These are phyloP conservation scores for Galaxea fascicularis DNA, from an alignment of 92 coral and sea anemone genomes.

Conservation along the genomic window DNA sequence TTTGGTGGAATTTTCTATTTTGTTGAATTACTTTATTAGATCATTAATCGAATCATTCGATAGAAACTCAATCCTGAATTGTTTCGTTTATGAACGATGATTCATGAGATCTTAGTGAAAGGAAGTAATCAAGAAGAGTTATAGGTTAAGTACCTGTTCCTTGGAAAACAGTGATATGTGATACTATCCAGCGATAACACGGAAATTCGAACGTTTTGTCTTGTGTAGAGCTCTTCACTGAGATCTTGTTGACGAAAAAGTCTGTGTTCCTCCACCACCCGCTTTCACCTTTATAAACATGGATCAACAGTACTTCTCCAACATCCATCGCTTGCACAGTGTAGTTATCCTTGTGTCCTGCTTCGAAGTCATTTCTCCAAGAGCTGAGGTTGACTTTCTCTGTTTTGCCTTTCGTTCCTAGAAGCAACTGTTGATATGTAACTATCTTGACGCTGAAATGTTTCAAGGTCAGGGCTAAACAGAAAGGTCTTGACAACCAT, in stretches of 20 bases:
- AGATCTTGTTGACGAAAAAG: slow-evolving; percentile 80
- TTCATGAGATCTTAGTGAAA: too few species aligned
- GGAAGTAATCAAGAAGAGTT: too few species aligned
- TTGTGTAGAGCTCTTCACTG: slow-evolving; percentile 39
- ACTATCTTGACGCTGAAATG: too few species aligned
- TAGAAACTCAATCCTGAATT: too few species aligned
- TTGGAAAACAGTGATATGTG: slow-evolving; percentile 61
- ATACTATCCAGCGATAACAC: slow-evolving; percentile 76
- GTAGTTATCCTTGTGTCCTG: slow-evolving; percentile 71
- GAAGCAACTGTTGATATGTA: not conserved
- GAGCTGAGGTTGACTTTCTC: slow-evolving; percentile 64
- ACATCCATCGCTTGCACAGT: slow-evolving; percentile 78
- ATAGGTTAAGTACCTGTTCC: slow-evolving; percentile 69
- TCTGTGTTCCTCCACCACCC: slow-evolving; percentile 51
- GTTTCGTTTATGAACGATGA: too few species aligned
- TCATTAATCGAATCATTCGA: too few species aligned
- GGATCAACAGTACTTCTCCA: slow-evolving; percentile 79
- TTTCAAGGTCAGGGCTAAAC: too few species aligned
- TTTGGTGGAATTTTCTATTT: too few species aligned
- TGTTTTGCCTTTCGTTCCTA: slow-evolving; percentile 84
- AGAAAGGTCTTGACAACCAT: too few species aligned
- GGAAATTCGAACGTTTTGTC: slow-evolving; percentile 63
- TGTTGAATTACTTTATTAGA: too few species aligned
- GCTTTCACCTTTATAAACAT: slow-evolving; percentile 68
- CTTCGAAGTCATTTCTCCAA: slow-evolving; percentile 71